Evolutionary conservation across 2,797 vertebrate species (phyloP).

Genomic region (Chiroxiphia lanceolata): DNA sequence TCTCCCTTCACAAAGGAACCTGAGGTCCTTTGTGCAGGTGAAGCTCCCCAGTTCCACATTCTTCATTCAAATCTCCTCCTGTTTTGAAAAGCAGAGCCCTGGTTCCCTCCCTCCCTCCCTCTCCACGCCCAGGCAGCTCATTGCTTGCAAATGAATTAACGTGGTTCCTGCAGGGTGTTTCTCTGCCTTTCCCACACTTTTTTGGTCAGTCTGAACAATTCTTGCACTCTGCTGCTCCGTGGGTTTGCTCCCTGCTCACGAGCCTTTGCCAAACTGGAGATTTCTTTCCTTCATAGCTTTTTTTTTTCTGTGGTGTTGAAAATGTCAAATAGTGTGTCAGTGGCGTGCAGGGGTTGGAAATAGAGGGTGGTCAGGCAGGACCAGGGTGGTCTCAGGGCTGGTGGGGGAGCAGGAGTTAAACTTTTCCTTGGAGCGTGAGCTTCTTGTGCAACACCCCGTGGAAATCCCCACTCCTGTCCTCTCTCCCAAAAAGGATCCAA

Average conservation of each 20-base stretch:
- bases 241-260: rapidly evolving
- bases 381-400: not conserved
- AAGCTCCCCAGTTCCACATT: not conserved
- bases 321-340: rapidly evolving
- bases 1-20: not conserved
- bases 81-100: not conserved
- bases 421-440: rapidly evolving
- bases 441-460: constrained; percentile 15
- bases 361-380: rapidly evolving
- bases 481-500: not conserved
- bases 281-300: not conserved
- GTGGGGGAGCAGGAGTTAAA: not conserved
- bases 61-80: constrained; percentile 41
- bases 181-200: not conserved
- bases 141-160: not conserved
- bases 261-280: rapidly evolving
- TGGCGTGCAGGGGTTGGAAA: not conserved
- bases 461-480: constrained; percentile 16
- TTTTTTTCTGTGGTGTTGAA: not conserved
- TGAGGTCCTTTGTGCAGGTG: not conserved
- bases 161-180: not conserved
- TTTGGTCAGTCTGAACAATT: not conserved
- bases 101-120: not conserved
- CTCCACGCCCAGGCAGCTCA: constrained; percentile 2
- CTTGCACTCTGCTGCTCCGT: rapidly evolving